Conservation (phyloP, 2,797 vertebrate species). For the Anableps anableps region DNA sequence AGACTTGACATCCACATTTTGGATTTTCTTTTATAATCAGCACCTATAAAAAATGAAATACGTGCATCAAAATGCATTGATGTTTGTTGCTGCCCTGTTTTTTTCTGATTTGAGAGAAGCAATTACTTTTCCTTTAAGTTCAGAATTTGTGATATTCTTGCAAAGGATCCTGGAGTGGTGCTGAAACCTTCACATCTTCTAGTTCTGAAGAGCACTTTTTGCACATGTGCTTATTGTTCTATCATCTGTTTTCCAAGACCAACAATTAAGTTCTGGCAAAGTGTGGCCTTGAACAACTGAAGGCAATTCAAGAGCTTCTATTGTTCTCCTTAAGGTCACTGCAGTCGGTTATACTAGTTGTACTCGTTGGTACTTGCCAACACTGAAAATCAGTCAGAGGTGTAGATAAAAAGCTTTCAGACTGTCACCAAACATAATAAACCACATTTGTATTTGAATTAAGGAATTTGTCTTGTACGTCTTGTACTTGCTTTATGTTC, state of each 20-base stretch:
- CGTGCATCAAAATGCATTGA: neutral
- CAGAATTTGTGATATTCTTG: neutral
- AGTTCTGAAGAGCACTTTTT: neutral
- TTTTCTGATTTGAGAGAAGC: too few relatives aligned
- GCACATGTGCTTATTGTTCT: constrained; percentile 1
- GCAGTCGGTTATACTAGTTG: neutral
- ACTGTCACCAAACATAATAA: neutral
- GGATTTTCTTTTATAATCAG: constrained; percentile 43
- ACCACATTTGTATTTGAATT: neutral
- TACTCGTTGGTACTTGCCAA: neutral
- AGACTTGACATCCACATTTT: constrained; percentile 40
- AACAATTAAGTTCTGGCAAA: neutral
- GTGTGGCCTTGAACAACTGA: neutral
- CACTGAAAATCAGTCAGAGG: neutral
- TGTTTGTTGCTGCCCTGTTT: neutral
- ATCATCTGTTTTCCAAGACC: neutral
- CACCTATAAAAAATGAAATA: neutral
- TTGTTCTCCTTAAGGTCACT: neutral
- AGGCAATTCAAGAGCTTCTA: neutral
- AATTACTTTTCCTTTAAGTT: neutral
- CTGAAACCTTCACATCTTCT: neutral
- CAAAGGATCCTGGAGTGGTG: neutral
- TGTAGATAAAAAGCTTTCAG: constrained; percentile 3
- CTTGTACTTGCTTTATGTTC: neutral
- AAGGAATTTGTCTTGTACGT: neutral